Conservation (phyloP, 2,888 invertebrate genomes). For the Julus scanicus region DNA sequence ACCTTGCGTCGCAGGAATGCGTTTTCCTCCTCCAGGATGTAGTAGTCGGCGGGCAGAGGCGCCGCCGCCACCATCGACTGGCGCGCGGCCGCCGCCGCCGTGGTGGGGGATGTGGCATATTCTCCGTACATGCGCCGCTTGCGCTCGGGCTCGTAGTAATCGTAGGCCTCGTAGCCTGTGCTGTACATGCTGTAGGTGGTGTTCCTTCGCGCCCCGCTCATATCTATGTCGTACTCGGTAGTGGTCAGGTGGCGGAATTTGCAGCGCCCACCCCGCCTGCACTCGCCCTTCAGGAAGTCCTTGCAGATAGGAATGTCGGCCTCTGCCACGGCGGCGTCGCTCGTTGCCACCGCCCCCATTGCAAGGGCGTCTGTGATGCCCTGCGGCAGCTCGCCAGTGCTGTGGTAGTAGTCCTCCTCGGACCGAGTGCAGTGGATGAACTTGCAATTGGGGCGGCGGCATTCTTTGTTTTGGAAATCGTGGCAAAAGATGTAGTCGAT, state of each 20-base stretch:
- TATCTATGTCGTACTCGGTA: conserved; percentile 57
- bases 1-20: conserved; percentile 75
- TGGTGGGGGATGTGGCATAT: conserved; percentile 55
- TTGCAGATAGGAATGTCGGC: conserved; percentile 72
- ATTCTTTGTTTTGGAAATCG: conserved; percentile 78
- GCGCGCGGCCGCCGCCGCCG: conserved; percentile 54
- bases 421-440: conserved; percentile 81
- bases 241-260: conserved; percentile 68
- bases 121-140: conserved; percentile 59
- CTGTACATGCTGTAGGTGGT: conserved; percentile 44
- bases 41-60: conserved; percentile 58
- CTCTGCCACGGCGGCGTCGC: conserved; percentile 61
- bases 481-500: conserved; percentile 69
- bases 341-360: conserved; percentile 48
- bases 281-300: conserved; percentile 72
- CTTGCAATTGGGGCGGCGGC: conserved; percentile 78
- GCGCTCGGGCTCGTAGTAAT: conserved; percentile 60
- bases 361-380: conserved; percentile 68
- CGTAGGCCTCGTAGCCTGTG: conserved; percentile 58
- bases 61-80: conserved; percentile 56
- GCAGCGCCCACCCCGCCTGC: conserved; percentile 69
- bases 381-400: conserved; percentile 77
- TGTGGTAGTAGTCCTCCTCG: conserved; percentile 77
- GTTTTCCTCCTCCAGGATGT: conserved; percentile 74
- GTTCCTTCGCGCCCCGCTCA: conserved; percentile 44